Conservation (phyloP, 2,113 vertebrate species). For the Oncorhynchus mykiss region DNA sequence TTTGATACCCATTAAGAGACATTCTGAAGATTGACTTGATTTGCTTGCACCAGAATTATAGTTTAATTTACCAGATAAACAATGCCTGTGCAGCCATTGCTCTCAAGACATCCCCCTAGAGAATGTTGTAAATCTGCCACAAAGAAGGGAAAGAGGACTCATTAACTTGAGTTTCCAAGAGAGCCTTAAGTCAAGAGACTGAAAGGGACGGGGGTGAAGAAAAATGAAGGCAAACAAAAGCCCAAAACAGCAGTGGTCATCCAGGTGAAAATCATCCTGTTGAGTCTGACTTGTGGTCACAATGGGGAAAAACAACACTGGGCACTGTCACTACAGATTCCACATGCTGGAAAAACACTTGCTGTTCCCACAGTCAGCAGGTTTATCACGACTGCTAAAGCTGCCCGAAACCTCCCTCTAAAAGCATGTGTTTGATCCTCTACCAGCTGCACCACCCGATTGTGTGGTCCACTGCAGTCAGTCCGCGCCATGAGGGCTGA, state of each 20-base stretch:
- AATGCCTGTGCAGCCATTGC: neutral
- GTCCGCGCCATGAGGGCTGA: conserved; percentile 25
- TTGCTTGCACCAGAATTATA: neutral
- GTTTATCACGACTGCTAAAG: conserved; percentile 55
- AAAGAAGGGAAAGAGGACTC: neutral
- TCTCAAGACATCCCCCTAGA: conserved; percentile 19
- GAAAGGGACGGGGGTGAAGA: conserved; percentile 31
- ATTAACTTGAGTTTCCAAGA: neutral
- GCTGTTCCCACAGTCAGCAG: conserved; percentile 64
- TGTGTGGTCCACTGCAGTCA: conserved; percentile 25
- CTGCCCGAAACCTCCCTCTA: conserved; percentile 43
- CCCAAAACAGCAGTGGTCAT: conserved; percentile 62
- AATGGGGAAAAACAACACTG: conserved; percentile 49
- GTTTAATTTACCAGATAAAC: conserved; percentile 35
- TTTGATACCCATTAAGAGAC: neutral
- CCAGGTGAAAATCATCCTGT: conserved; percentile 61
- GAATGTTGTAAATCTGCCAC: neutral
- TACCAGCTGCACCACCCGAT: conserved; percentile 43
- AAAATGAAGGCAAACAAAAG: conserved; percentile 43
- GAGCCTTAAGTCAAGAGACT: conserved; percentile 2
- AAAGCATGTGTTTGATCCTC: conserved; percentile 51
- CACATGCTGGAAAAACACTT: conserved; percentile 61
- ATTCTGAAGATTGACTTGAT: neutral
- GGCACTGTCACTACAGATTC: conserved; percentile 42
- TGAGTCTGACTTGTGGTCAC: conserved; percentile 52